Evolutionary conservation across 1,140 invertebrate species (phyloP).

Genomic region (Leptinotarsa defecta): DNA sequence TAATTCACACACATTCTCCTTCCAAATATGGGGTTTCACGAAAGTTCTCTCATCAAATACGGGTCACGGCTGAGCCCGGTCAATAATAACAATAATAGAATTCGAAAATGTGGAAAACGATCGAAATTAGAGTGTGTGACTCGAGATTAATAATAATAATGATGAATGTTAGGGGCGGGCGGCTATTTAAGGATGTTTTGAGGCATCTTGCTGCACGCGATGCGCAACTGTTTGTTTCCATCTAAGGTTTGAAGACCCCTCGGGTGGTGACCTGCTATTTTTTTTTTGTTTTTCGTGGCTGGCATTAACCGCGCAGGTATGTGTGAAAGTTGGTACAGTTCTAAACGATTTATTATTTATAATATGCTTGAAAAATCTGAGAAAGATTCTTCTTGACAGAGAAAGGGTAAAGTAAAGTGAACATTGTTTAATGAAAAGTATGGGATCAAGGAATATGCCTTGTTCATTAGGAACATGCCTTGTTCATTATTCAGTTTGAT

Average conservation of each 20-base stretch:
- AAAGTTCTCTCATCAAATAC: constrained; percentile 17
- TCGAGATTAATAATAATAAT: constrained; percentile 15
- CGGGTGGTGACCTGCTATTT: constrained; percentile 11
- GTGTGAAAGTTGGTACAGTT: not conserved
- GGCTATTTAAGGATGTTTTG: constrained; percentile 9
- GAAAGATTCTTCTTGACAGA: not conserved
- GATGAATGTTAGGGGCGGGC: constrained; percentile 10
- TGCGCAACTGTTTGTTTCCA: constrained; percentile 23
- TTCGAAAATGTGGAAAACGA: constrained; percentile 14
- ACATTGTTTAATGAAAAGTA: not conserved
- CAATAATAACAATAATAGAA: constrained; percentile 17
- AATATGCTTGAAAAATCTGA: not conserved
- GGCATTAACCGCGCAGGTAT: not conserved
- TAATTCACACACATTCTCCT: not conserved
- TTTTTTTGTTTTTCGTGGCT: not conserved
- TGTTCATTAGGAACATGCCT: no score
- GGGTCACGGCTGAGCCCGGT: constrained; percentile 18
- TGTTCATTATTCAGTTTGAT: no score
- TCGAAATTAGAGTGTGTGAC: constrained; percentile 18
- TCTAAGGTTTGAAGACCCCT: constrained; percentile 13
- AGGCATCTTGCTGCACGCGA: constrained; percentile 16
- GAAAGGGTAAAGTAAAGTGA: not conserved
- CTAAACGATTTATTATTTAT: not conserved
- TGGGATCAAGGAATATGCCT: no score
- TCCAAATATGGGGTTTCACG: constrained; percentile 14